Base-by-base conservation (phyloP, 2,113 vertebrate species). In the Pitta sordida region DNA sequence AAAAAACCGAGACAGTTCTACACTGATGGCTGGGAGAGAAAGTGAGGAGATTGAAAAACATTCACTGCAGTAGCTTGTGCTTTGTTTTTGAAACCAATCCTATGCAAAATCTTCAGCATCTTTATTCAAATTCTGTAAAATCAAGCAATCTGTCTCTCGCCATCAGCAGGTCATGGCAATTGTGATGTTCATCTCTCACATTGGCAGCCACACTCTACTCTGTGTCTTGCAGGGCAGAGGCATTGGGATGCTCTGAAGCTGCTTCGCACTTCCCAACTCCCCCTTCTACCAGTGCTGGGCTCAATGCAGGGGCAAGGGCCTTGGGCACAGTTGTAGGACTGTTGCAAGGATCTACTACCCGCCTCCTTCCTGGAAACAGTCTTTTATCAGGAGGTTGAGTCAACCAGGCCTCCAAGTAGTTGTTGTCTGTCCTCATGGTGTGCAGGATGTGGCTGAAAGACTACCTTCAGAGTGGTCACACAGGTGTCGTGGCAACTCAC, bases 381-480 rank as follows among this genome's bases (percentile, higher is more conserved):
- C 11, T 15, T n/a, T 7, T 23, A 0, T 34, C 1, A 0, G 37
- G 21, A 1, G 2, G 43, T 36, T 1, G 3, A 15, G 9, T 2
- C 3, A 1, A 6, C 5, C 9, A 3, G 0, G 21, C 18, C 29
- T 56, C 24, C 1, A 0, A 7, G 60, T 11, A 11, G 30, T 13
- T 7, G 3, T 32, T 8, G 2, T 18, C 12, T 5, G 1, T 13
- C 41, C 11, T 36, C 9, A 7, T 1, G 0, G 3, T 4, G 13
- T 22, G 19, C 49, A 20, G 55, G n/a, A 21, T 0, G 1, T 0
- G 4, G 9, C 4, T 0, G 2, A 39, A 32, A 20, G n/a, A n/a
- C 34, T 5, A 21, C 48, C 32, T 43, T 73, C 64, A 73, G 53
- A 56, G 15, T 0, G 0, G 39, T 4, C 55, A 60, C 13, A 0